These are phyloP conservation scores for Schizothorax lantsangensis DNA, from an alignment of 2,797 vertebrate species.

Conservation along the genomic window DNA sequence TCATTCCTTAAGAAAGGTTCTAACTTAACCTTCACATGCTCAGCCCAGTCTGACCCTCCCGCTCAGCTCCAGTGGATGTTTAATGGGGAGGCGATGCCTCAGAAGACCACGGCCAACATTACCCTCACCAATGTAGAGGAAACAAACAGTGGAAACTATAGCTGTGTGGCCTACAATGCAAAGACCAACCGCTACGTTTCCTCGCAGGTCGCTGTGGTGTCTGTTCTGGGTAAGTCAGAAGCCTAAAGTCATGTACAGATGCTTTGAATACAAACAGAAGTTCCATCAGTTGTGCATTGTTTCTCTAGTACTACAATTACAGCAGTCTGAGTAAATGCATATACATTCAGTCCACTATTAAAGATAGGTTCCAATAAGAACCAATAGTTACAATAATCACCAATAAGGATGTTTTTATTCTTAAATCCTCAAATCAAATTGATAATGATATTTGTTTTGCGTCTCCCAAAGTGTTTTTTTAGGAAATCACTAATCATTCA, in stretches of 20 bases:
- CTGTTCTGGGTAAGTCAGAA: slow-evolving; percentile 71
- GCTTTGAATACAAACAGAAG: background rate
- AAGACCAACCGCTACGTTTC: slow-evolving; percentile 43
- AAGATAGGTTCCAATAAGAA: no score
- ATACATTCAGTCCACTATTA: no score
- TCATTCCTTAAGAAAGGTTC: slow-evolving; percentile 46
- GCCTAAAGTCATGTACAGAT: background rate
- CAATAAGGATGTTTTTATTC: no score
- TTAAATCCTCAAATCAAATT: no score
- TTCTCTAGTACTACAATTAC: background rate
- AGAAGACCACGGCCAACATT: accelerated
- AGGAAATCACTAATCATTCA: no score
- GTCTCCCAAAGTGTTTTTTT: no score
- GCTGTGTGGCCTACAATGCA: slow-evolving; percentile 67
- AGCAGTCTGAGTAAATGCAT: background rate
- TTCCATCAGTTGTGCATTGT: background rate
- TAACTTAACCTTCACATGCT: slow-evolving; percentile 67
- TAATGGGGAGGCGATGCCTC: accelerated
- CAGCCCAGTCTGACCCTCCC: slow-evolving; percentile 59
- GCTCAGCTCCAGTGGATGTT: slow-evolving; percentile 65
- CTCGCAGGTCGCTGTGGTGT: slow-evolving; percentile 36
- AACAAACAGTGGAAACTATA: slow-evolving; percentile 42
- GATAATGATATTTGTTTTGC: no score
- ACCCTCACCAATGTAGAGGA: slow-evolving; percentile 20
- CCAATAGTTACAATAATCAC: no score